Conservation (phyloP, 2,888 invertebrate genomes). For the Tortrix viridana region DNA sequence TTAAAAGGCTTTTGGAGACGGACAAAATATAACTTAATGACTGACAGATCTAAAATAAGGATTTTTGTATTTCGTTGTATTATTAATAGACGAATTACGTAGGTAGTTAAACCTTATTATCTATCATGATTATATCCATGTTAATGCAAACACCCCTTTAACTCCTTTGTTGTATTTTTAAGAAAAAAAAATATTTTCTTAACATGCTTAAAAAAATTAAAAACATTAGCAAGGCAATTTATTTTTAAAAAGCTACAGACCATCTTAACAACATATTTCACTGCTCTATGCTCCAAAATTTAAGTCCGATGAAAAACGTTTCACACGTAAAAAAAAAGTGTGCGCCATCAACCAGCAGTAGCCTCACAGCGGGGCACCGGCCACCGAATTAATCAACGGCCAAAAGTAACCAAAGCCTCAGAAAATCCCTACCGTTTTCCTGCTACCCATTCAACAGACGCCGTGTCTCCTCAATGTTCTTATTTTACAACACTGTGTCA, state of each 20-base stretch:
- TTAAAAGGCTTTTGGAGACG: no score
- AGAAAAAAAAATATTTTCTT: no score
- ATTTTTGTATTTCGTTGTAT: no score
- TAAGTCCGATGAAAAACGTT: conserved; percentile 49
- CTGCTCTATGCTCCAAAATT: conserved; percentile 5
- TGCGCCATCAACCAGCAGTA: conserved; percentile 72
- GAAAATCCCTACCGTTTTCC: conserved; percentile 20
- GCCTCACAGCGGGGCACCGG: conserved; percentile 69
- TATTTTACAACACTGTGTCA: conserved; percentile 15
- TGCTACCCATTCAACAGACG: conserved; percentile 6
- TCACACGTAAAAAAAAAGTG: conserved; percentile 53
- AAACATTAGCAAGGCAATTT: no score
- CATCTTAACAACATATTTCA: conserved; percentile 11
- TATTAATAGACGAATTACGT: no score
- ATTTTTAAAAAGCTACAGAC: background rate
- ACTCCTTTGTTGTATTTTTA: no score
- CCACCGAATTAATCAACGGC: conserved; percentile 79
- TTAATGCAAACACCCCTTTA: no score
- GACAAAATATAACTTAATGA: no score
- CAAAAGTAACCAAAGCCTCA: conserved; percentile 68
- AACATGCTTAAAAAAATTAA: no score
- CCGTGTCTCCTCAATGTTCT: conserved; percentile 12
- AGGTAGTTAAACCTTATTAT: no score
- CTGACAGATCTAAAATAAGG: no score
- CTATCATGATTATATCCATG: no score